Base-by-base conservation (phyloP, 2,888 invertebrate species). In the Holacanthella duospinosa region DNA sequence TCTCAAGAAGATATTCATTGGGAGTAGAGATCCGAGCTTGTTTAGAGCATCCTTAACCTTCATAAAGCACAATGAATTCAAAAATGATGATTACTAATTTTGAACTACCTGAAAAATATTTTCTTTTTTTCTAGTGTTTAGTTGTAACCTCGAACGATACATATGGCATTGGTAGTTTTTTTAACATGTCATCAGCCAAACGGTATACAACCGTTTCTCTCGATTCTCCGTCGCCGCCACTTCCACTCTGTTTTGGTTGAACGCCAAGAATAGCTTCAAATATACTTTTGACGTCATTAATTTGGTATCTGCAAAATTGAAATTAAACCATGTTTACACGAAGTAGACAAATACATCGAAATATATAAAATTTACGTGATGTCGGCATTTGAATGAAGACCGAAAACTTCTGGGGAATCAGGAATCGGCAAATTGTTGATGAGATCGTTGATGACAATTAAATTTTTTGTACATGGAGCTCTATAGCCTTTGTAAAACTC, bases 381-480 rank as follows among this genome's bases (percentile, higher is more conserved):
- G 76, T 96, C 95, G 59, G 96, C 95, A 78, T 96, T 96, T 6
- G 88, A 82, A 77, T 96, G 95, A 60, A 96, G 81, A n/a, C 96
- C 96, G 78, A 95, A 95, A 9, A 93, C 93, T 80, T 95, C 93
- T 0, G 96, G 96, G 1, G 90, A 88, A 77, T 96, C 96, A 26
- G 86, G 86, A 25, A 85, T 78, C 1, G 91, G 91, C 68, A 96
- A 80, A 74, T 85, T 85, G 74, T 88, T 90, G 61, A 96, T 93
- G 75, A 90, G 91, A 76, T 90, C 89, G 43, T 90, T 80, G 75
- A 93, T 93, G 2, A 84, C 84, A 69, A 74, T 73, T 56, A 91
- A 79, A 75, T 85, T 89, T 74, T 88, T 82, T 0, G 88, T 88
- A 74, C 85, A 86, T 0, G 95, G 95, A 26, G 95, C 92, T 78